Evolutionary conservation across 2,113 vertebrate genomes (phyloP).

Genomic region (Psilopogon haemacephalus): DNA sequence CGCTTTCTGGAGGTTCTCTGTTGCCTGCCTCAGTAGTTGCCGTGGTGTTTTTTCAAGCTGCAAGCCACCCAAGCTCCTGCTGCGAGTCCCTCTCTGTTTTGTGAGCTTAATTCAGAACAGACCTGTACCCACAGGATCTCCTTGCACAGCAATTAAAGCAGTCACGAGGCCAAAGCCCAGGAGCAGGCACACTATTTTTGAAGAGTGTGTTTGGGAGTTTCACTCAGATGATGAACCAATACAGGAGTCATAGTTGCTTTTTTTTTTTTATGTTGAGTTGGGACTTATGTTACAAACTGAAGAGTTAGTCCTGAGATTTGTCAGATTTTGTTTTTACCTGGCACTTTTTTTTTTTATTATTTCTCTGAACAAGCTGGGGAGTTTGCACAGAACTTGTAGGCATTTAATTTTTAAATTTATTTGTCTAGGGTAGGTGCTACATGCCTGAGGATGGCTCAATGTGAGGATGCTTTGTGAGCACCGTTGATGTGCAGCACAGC

Average conservation of each 20-base stretch:
- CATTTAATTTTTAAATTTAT: not conserved
- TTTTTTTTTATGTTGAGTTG: not conserved
- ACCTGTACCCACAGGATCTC: not conserved
- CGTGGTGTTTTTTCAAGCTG: not conserved
- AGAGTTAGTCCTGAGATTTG: not conserved
- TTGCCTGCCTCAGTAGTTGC: not conserved
- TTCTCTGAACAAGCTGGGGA: not conserved
- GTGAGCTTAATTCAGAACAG: not conserved
- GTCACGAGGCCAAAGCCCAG: not conserved
- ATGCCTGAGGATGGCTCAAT: not conserved
- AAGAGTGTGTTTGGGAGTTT: not conserved
- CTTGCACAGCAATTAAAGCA: accelerated
- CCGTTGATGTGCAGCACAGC: not conserved
- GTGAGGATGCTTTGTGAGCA: not conserved
- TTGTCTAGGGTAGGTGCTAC: not conserved
- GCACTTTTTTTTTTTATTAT: not conserved
- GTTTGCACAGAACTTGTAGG: not conserved
- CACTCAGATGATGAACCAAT: not conserved
- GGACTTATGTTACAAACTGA: not conserved
- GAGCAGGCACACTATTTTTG: not conserved
- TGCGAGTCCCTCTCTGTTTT: not conserved
- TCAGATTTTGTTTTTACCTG: not conserved
- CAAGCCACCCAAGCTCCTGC: not conserved
- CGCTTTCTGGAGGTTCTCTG: not conserved
- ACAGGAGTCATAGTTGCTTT: not conserved